Evolutionary conservation across 1,140 invertebrate genomes (phyloP).

Genomic region (Mylabris phalerata): DNA sequence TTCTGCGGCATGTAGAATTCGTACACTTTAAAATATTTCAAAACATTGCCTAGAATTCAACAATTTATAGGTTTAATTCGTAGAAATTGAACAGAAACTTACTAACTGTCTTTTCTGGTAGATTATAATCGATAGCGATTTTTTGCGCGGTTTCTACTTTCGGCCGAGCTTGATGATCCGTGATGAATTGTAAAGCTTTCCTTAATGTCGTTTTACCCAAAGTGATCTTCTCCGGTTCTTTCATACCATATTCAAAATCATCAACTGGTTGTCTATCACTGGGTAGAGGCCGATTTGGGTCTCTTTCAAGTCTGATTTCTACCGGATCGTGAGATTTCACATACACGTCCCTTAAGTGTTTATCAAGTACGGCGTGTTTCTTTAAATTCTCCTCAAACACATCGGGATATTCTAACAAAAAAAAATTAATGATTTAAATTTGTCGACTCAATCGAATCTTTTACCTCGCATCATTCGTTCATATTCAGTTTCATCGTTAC

Average conservation of each 20-base stretch:
- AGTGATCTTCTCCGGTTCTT: slow-evolving; percentile 47
- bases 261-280: slow-evolving; percentile 37
- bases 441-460: slow-evolving; percentile 6
- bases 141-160: slow-evolving; percentile 46
- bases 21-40: slow-evolving; percentile 49
- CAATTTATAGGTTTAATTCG: not conserved
- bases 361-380: slow-evolving; percentile 53
- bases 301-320: slow-evolving; percentile 8
- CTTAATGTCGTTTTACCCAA: slow-evolving; percentile 49
- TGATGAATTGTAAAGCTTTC: slow-evolving; percentile 53
- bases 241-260: slow-evolving; percentile 49
- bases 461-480: slow-evolving; percentile 53
- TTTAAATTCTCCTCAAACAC: slow-evolving; percentile 49
- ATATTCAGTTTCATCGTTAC: slow-evolving; percentile 51
- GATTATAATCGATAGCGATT: slow-evolving; percentile 60
- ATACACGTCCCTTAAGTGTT: slow-evolving; percentile 60
- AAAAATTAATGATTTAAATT: slow-evolving; percentile 14
- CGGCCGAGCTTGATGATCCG: slow-evolving; percentile 53
- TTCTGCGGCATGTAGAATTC: slow-evolving; percentile 46
- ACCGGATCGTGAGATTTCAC: slow-evolving; percentile 51
- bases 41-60: slow-evolving; percentile 43
- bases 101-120: slow-evolving; percentile 54
- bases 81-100: slow-evolving; percentile 31
- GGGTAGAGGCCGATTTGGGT: slow-evolving; percentile 43
- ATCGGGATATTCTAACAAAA: slow-evolving; percentile 49